Percentiles rank a stretch among this genome's conserved stretches.
Conservation (phyloP, 2,113 vertebrate species). For the Azemiops feae region DNA sequence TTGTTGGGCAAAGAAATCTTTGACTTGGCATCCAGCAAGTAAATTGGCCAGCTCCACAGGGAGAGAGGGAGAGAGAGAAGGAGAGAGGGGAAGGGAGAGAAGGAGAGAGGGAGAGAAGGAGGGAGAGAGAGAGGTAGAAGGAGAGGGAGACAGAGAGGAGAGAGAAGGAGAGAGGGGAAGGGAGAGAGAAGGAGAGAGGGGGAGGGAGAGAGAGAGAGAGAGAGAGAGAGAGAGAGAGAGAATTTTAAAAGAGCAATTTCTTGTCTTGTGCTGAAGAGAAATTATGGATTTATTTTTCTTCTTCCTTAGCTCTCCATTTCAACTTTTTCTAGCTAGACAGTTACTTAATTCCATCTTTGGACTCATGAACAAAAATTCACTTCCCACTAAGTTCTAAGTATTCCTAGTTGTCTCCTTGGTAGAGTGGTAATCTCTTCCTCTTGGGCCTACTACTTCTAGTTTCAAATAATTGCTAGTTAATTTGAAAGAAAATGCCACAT, state of each 20-base stretch:
- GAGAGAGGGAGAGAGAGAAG: not conserved
- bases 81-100: not conserved
- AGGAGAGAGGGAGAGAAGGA: not conserved
- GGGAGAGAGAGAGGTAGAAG: not conserved
- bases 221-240: not conserved
- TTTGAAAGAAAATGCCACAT: not conserved
- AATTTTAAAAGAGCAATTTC: not conserved
- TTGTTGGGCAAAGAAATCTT: not conserved
- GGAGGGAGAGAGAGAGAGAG: not conserved
- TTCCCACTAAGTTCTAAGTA: not conserved
- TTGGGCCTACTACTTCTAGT: not conserved
- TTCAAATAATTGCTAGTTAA: not conserved
- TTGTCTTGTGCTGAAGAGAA: not conserved
- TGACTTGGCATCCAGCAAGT: not conserved
- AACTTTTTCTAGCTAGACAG: not conserved
- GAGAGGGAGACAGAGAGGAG: too few relatives aligned
- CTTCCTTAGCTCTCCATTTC: not conserved
- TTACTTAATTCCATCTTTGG: not conserved
- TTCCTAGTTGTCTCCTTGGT: not conserved
- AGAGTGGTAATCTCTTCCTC: not conserved
- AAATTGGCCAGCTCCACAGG: not conserved
- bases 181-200: not conserved
- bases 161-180: not conserved
- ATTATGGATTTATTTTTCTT: not conserved
- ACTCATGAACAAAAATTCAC: not conserved